Evolutionary conservation across 2,797 vertebrate genomes (phyloP).

Genomic region (Mus minutoides): DNA sequence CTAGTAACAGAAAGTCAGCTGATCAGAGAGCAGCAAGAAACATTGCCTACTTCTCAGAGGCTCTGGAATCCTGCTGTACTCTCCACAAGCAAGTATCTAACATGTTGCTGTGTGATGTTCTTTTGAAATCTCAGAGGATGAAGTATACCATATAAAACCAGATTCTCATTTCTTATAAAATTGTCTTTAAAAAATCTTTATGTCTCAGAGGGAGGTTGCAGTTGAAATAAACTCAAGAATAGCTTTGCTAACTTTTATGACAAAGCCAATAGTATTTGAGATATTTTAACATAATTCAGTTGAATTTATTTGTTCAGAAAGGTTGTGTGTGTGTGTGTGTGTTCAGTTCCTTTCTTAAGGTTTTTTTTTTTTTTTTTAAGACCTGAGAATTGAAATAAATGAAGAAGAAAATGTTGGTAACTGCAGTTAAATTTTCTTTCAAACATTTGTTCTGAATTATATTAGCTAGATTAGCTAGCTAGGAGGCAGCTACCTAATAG

Average conservation of each 20-base stretch:
- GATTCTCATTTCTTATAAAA: slow-evolving; percentile 83
- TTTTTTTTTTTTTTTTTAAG: slow-evolving; percentile 12
- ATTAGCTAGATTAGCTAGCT: slow-evolving; percentile 24
- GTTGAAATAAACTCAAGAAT: slow-evolving; percentile 84
- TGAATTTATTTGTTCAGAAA: slow-evolving; percentile 75
- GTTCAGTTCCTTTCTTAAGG: slow-evolving; percentile 75
- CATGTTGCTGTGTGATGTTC: slow-evolving; percentile 77
- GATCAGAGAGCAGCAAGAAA: not conserved
- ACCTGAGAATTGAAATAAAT: not conserved
- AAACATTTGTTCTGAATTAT: slow-evolving; percentile 32
- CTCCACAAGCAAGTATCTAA: slow-evolving; percentile 63
- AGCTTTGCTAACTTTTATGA: slow-evolving; percentile 84
- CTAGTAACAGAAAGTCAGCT: not conserved
- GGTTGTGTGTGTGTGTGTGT: not conserved
- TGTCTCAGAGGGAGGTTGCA: slow-evolving; percentile 84
- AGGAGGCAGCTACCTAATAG: not conserved
- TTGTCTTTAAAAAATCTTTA: slow-evolving; percentile 82
- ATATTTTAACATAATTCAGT: slow-evolving; percentile 86
- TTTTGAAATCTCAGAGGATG: slow-evolving; percentile 77
- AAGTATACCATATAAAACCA: slow-evolving; percentile 79
- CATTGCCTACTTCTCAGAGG: slow-evolving; percentile 39
- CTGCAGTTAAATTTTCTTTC: not conserved
- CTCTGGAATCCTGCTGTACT: slow-evolving; percentile 31
- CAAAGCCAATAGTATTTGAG: slow-evolving; percentile 84
- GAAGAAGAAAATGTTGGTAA: not conserved